A percentile compares a stretch with the other conserved stretches of the same genome.
Evolutionary conservation across 2,797 vertebrate genomes (phyloP).

Genomic region (Galagoides demidoff): DNA sequence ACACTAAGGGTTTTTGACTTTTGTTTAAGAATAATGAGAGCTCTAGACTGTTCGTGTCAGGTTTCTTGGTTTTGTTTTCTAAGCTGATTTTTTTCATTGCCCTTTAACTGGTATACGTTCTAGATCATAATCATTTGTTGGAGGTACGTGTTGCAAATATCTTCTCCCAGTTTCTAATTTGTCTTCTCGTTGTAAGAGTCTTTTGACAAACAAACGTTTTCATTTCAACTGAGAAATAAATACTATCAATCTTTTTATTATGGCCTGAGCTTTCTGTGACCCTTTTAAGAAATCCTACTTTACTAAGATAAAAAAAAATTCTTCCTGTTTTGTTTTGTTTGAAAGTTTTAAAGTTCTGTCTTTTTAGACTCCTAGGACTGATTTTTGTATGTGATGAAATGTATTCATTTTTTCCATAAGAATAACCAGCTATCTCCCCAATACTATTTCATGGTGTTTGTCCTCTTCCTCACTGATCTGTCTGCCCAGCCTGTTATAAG

Average conservation of each 20-base stretch:
- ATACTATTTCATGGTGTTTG: background rate
- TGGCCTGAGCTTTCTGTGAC: conserved; percentile 1
- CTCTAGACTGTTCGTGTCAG: background rate
- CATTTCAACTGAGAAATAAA: conserved; percentile 47
- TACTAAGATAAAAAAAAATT: background rate
- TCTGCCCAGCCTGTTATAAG: background rate
- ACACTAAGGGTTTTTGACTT: background rate
- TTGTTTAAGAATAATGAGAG: background rate
- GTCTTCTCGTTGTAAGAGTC: background rate
- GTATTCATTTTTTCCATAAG: background rate
- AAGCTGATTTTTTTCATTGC: background rate
- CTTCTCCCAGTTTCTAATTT: conserved; percentile 19
- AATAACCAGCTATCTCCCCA: background rate
- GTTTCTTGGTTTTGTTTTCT: background rate
- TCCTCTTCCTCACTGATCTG: background rate
- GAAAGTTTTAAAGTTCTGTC: background rate
- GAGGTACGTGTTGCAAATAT: background rate
- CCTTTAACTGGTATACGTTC: conserved; percentile 1
- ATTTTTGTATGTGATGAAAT: background rate
- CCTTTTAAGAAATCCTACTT: conserved; percentile 25
- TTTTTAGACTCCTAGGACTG: background rate
- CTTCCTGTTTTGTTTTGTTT: background rate
- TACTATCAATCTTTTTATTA: conserved; percentile 21
- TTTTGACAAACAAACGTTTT: conserved; percentile 33
- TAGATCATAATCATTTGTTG: background rate